Percentiles rank a stretch among this genome's conserved stretches.
Evolutionary conservation across 2,888 invertebrate species (phyloP).

Genomic region (Hirudinaria manillensis): DNA sequence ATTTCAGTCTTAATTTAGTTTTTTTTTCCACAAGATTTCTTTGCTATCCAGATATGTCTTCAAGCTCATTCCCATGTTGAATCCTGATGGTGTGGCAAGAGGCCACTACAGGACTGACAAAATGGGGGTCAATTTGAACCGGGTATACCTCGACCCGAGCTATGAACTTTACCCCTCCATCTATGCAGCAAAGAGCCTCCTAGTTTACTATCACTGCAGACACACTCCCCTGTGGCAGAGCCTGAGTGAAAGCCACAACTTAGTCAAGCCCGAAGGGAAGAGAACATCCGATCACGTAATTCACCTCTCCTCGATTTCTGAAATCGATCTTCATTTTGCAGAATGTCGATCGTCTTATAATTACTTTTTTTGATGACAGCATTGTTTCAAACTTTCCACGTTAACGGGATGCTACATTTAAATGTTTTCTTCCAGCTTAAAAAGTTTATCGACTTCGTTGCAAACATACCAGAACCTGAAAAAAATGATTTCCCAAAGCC

Average conservation of each 20-base stretch:
- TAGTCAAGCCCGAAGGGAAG: neutral
- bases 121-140: constrained; percentile 77
- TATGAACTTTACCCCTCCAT: constrained; percentile 72
- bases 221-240: neutral
- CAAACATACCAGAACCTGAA: too few species aligned
- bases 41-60: constrained; percentile 60
- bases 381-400: too few species aligned
- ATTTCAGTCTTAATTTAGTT: neutral
- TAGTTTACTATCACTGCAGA: constrained; percentile 53
- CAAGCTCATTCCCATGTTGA: constrained; percentile 81
- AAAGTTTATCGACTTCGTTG: too few species aligned
- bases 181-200: constrained; percentile 72
- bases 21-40: neutral
- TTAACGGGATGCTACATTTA: too few species aligned
- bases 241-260: neutral
- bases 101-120: constrained; percentile 74
- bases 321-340: too few species aligned
- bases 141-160: constrained; percentile 76
- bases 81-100: constrained; percentile 80
- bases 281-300: too few species aligned
- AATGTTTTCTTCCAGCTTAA: too few species aligned
- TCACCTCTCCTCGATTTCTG: too few species aligned
- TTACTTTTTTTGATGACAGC: too few species aligned
- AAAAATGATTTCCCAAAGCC: too few species aligned
- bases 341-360: too few species aligned